Evolutionary conservation across 2,888 invertebrate species (phyloP).

Genomic region (Molorchus minor): DNA sequence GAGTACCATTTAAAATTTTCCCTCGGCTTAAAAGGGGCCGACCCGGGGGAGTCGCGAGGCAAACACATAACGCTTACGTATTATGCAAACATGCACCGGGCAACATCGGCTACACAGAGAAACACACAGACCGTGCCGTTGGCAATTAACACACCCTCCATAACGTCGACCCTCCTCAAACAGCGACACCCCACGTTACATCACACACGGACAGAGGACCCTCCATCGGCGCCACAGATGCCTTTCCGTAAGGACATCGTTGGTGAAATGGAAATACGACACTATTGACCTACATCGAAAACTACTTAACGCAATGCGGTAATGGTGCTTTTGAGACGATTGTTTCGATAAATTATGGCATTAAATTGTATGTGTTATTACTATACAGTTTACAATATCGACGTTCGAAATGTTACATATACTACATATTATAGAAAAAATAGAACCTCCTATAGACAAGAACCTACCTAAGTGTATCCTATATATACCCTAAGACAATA

Average conservation of each 20-base stretch:
- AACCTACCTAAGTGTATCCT: too few species aligned
- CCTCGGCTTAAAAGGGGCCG: slow-evolving; percentile 25
- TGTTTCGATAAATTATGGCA: too few species aligned
- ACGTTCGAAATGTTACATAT: too few species aligned
- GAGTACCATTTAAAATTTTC: slow-evolving; percentile 28
- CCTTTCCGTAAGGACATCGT: slow-evolving; percentile 16
- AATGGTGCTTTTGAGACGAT: too few species aligned
- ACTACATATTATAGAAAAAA: too few species aligned
- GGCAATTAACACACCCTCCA: slow-evolving; percentile 58
- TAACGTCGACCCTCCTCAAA: slow-evolving; percentile 52
- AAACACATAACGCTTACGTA: slow-evolving; percentile 53
- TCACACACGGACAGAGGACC: slow-evolving; percentile 39
- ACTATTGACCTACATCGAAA: not conserved
- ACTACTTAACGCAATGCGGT: too few species aligned
- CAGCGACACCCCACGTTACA: slow-evolving; percentile 45
- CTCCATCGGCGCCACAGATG: not conserved
- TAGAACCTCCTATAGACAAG: too few species aligned
- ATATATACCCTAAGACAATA: too few species aligned
- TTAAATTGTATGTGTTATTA: too few species aligned
- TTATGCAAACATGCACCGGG: slow-evolving; percentile 52
- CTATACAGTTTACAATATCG: too few species aligned
- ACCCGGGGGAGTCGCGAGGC: slow-evolving; percentile 37
- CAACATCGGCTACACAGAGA: slow-evolving; percentile 32
- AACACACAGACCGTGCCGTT: slow-evolving; percentile 43
- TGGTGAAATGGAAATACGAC: slow-evolving; percentile 19